Evolutionary conservation across 2,888 invertebrate genomes (phyloP).

Genomic region (Temnothorax ravouxi): DNA sequence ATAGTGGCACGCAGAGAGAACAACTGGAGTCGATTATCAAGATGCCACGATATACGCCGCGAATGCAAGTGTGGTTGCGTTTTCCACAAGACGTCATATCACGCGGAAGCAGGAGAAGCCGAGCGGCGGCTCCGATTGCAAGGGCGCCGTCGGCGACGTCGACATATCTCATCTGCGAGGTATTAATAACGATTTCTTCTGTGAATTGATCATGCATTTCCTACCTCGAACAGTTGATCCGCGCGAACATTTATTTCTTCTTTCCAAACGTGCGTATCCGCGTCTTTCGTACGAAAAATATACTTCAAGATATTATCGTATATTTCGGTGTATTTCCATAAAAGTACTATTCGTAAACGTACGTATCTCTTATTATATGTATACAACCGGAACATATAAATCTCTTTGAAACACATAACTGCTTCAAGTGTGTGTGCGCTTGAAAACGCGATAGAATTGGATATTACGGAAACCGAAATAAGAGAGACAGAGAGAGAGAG

Average conservation of each 20-base stretch:
- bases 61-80: conserved; percentile 29
- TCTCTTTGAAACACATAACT: neutral
- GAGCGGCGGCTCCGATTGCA: conserved; percentile 47
- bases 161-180: conserved; percentile 37
- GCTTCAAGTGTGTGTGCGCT: neutral
- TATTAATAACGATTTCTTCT: conserved; percentile 48
- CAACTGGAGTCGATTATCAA: conserved; percentile 54
- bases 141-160: neutral
- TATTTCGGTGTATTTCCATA: neutral
- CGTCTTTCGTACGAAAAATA: neutral
- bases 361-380: neutral
- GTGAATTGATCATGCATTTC: neutral
- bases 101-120: conserved; percentile 66
- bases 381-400: neutral
- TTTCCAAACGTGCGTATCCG: neutral
- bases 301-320: neutral
- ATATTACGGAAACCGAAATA: conserved; percentile 13
- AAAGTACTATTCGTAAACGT: neutral
- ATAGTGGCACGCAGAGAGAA: conserved; percentile 12
- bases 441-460: neutral
- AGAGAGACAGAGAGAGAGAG: neutral
- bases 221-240: neutral
- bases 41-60: conserved; percentile 35
- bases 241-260: neutral
- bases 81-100: conserved; percentile 45